Base-by-base conservation (phyloP, 1,140 invertebrate species). In the Pseudomyrmex concolor region DNA sequence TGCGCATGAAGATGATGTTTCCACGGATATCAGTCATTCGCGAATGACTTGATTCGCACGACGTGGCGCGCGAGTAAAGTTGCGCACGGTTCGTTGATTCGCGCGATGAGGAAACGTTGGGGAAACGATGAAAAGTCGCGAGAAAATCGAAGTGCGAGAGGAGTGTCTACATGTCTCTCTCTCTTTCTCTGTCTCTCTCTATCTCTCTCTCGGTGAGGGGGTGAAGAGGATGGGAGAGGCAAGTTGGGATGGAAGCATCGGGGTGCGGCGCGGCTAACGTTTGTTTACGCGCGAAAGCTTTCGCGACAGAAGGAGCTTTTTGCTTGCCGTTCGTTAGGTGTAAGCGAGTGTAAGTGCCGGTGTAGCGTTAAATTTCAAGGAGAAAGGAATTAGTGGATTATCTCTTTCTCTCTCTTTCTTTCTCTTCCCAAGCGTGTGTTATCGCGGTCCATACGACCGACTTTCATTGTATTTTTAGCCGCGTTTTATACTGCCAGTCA, bases 241-340 rank as follows among this genome's bases (percentile, higher is more conserved):
- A 80, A 80, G 66, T 71, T 59, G 8, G 66, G 66, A 80, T 59
- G 57, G 66, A 55, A 57, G 22, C 66, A 71, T 80, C 67, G 45
- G 54, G 45, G 54, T 51, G 57, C 54, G 66, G 43, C 45, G 22
- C 12, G 64, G 43, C 76, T 80, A 80, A 80, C 76, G 76, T 80
- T 80, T 80, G 76, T 80, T 80, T 80, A 80, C 76, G 76, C 76
- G 54, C 66, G 76, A 57, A 50, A 71, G 66, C 66, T 70, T 70
- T 80, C 54, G 76, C 66, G 76, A 80, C 66, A 80, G 54, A 71
- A 80, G 43, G 54, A 70, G 54, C 76, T 80, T 71, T 71, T 80
- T 80, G 43, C 43, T 15, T 80, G 43, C 43, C 19, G 34, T 45
- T 48, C 15, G 66, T 48, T 50, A 80, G 34, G 19, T 71, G 64